Base-by-base conservation (phyloP, 2,888 invertebrate species). In the Mantis religiosa region DNA sequence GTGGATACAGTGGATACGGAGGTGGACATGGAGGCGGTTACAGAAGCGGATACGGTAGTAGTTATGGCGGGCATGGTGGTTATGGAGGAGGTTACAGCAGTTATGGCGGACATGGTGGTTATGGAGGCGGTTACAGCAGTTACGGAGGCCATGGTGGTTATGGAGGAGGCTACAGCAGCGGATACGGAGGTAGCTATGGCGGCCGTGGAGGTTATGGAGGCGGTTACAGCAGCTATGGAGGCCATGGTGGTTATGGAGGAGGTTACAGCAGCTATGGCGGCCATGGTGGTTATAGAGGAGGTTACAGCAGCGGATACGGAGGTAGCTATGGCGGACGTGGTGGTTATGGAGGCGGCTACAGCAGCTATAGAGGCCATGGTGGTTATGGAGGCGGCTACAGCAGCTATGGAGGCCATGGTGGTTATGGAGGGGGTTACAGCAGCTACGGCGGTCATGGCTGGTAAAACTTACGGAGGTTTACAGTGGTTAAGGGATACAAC, bases 81-180 rank as follows among this genome's bases (percentile, higher is more conserved):
- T 41, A 47, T 12, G 71, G 30, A 30, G 82, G 87, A 8, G 85
- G 28, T 20, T 82, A 47, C 25, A 27, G n/a, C n/a, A 28, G 87
- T 71, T 92, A 92, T 54, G 91, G 91, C 47, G 91, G 91, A 28
- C 85, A 71, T 88, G 89, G 89, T 83, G 90, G 87, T 12, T 47
- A 84, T 82, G 87, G 84, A 30, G 28, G 82, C 71, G 28, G 83
- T 71, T 9, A 30, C 47, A 85, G 86, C 27, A 27, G 88, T 20
- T n/a, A 82, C 83, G 82, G 89, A 7, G 81, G 85, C 3, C 81
- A 85, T 2, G 34, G 84, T 34, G 89, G 87, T 1, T 86, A 84
- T 3, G 88, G 88, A 14, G 83, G 54, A 8, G 89, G 89, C 0
- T 28, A 84, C 54, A 81, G 86, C 71, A 28, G 87, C 27, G 87